phyloP scores from a whole-genome alignment of 1,140 invertebrate genomes.

The Ditylenchus dipsaci region DNA sequence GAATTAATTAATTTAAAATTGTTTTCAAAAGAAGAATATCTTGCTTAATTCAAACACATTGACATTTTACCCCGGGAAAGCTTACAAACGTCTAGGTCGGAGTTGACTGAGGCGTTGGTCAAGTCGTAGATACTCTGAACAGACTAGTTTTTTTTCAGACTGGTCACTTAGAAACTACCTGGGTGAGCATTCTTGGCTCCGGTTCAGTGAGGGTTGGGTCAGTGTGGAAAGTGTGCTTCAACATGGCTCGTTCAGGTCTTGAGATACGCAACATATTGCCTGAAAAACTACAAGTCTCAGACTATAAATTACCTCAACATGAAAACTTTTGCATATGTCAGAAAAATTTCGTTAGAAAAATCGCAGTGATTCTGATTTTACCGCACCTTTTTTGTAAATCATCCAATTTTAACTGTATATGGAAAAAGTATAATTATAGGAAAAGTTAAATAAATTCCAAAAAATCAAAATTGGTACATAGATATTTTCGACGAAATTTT shows the following conservation, averaged over 20 bases:
- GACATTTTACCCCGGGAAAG: too few species aligned
- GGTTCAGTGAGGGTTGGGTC: slow-evolving; percentile 64
- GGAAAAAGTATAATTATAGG: too few species aligned
- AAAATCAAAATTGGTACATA: too few species aligned
- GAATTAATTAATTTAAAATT: too few species aligned
- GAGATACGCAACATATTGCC: slow-evolving; percentile 71
- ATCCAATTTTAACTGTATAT: too few species aligned
- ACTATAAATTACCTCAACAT: too few species aligned
- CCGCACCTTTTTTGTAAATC: neutral
- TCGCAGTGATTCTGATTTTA: too few species aligned
- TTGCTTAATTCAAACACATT: slow-evolving; percentile 5
- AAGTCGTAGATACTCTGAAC: slow-evolving; percentile 53
- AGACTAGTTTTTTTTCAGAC: neutral
- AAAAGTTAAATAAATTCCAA: too few species aligned
- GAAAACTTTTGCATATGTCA: too few species aligned
- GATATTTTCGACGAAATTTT: too few species aligned
- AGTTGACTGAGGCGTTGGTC: slow-evolving; percentile 43
- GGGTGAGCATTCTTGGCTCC: slow-evolving; percentile 45
- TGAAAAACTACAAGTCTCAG: too few species aligned
- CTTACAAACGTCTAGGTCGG: neutral
- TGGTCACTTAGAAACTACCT: neutral
- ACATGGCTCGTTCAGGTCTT: slow-evolving; percentile 70
- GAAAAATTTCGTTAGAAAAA: neutral
- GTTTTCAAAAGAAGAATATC: slow-evolving; percentile 11
- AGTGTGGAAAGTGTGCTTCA: slow-evolving; percentile 78